Base-by-base conservation (phyloP, 2,888 invertebrate species). In the Athripsodes cinereus region DNA sequence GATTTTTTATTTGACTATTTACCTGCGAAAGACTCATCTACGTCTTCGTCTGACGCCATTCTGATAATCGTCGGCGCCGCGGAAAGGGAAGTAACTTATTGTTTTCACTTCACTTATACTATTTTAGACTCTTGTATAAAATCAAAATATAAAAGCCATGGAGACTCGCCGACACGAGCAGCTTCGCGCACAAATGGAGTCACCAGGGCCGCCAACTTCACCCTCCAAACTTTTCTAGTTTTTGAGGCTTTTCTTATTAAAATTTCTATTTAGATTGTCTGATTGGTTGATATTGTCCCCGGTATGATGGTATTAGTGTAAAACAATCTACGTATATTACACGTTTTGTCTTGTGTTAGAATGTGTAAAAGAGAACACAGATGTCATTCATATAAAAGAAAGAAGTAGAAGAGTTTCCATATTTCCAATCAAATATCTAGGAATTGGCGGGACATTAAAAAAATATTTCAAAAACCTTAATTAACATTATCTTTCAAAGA, bases 31-130 rank as follows among this genome's bases (percentile, higher is more conserved):
- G 85, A 87, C 73, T 90, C 92, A 70, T 91, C 91, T 73, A 90
- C 85, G 78, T 91, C 91, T 71, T 91, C 91, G 70, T 91, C 91
- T 65, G 91, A 91, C 75, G 90, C 91, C 91, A 91, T 91, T 74
- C 40, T 34, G 3, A 8, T 16, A 40, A 13, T 53, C 54, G 47
- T 57, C 54, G 52, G 52, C 48, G 51, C 60, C 60, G 72, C 52
- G 34, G 31, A 8, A 16, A 40, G 3, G 13, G 40, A 40, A 40
- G 16, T 13, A 40, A 40, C 46, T 57, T 55, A 44, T 51, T 56
- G 44, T 26, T 50, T 55, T 56, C 47, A 47, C 47, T 40, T 40
- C 2, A 40, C 16, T 40, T 3, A 48, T 19, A 48, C 48, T 48
- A 50, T 40, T 40, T 55, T 40, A 19, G 22, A 22, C 13, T n/a